These are phyloP conservation scores for Apodemia mormo DNA, from an alignment of 2,888 invertebrate species.

Conservation along the genomic window DNA sequence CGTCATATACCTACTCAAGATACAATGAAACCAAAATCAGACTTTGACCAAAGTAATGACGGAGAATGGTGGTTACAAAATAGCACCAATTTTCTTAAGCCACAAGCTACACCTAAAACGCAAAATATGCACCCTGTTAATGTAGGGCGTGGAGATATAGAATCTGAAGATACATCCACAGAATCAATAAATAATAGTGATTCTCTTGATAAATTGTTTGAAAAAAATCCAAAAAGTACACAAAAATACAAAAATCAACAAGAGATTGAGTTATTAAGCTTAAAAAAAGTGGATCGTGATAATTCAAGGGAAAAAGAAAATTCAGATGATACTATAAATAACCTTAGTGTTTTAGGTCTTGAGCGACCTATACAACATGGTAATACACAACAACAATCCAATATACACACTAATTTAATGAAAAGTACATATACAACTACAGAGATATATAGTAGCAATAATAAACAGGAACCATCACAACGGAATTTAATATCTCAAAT, in stretches of 20 bases:
- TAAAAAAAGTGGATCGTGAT: conserved; percentile 36
- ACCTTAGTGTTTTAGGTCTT: background rate
- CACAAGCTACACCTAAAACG: background rate
- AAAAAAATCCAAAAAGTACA: conserved; percentile 26
- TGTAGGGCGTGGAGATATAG: conserved; percentile 53
- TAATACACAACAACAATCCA: background rate
- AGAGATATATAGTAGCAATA: background rate
- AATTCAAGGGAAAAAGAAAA: conserved; percentile 11
- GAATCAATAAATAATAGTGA: conserved; percentile 29
- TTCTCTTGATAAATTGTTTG: conserved; percentile 24
- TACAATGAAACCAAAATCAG: background rate
- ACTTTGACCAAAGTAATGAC: background rate
- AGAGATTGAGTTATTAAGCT: conserved; percentile 45
- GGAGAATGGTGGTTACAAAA: background rate
- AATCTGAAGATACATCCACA: conserved; percentile 42
- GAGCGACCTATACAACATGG: background rate
- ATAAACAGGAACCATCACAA: background rate
- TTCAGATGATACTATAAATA: background rate
- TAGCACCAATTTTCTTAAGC: background rate
- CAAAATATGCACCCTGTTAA: conserved; percentile 34
- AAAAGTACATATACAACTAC: background rate
- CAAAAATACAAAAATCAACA: conserved; percentile 39
- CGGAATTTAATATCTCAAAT: background rate
- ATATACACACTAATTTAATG: background rate
- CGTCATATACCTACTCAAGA: background rate